Conservation (phyloP, 2,888 invertebrate species). For the Microchrysa polita region DNA sequence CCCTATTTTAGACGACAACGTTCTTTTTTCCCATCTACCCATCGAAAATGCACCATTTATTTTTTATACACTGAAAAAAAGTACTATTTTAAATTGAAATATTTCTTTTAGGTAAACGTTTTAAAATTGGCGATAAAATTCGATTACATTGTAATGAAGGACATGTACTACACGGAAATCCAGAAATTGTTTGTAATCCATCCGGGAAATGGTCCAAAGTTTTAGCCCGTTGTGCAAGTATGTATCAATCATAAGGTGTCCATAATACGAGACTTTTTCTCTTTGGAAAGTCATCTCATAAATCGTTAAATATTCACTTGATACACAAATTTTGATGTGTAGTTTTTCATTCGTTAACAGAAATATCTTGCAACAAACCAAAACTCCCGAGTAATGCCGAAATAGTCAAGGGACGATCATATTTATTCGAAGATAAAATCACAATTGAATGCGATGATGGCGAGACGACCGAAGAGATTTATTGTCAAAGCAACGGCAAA, state of each 20-base stretch:
- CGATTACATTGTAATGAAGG: constrained; percentile 65
- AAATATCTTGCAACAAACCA: constrained; percentile 67
- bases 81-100: neutral
- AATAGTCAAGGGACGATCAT: constrained; percentile 65
- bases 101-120: constrained; percentile 47
- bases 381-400: constrained; percentile 60
- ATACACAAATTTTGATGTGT: neutral
- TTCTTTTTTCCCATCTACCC: too few relatives aligned
- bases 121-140: constrained; percentile 63
- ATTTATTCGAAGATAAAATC: constrained; percentile 65
- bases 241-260: constrained; percentile 52
- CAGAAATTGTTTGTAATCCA: constrained; percentile 63
- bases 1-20: too few relatives aligned
- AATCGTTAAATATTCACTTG: neutral
- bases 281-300: neutral
- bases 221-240: constrained; percentile 66
- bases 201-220: constrained; percentile 67
- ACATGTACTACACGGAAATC: constrained; percentile 64
- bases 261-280: too few relatives aligned
- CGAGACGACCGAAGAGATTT: constrained; percentile 50
- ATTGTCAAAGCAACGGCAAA: constrained; percentile 60
- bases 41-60: neutral
- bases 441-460: constrained; percentile 55
- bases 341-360: constrained; percentile 56
- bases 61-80: neutral